A percentile compares a stretch with the other conserved stretches of the same genome.
Evolutionary conservation across 2,113 vertebrate species (phyloP).

Genomic region (Eurypyga helias): DNA sequence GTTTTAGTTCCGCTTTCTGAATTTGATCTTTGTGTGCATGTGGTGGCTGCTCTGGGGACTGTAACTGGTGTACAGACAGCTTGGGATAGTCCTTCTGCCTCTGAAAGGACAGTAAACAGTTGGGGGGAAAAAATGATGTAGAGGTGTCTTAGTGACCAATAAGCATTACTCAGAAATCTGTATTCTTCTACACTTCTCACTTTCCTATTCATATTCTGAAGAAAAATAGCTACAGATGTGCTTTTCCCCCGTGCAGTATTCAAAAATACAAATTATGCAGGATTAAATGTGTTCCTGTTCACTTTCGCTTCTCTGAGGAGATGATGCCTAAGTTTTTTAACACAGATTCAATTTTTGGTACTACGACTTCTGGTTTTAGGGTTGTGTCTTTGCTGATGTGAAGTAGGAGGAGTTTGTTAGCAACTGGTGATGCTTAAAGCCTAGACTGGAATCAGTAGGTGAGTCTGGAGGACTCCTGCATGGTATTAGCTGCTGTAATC

Average conservation of each 20-base stretch:
- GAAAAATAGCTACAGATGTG: not conserved
- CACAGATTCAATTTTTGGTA: not conserved
- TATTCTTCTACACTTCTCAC: not conserved
- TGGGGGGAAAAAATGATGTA: accelerated
- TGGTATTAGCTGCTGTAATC: not conserved
- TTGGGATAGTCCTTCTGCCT: not conserved
- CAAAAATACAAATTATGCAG: not conserved
- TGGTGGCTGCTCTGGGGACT: not conserved
- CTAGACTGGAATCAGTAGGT: not conserved
- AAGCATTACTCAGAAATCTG: not conserved
- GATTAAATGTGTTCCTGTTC: not conserved
- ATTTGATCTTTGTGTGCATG: not conserved
- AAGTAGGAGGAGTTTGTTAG: not conserved
- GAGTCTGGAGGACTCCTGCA: not conserved
- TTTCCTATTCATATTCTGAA: not conserved
- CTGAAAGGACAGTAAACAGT: not conserved
- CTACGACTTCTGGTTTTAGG: not conserved
- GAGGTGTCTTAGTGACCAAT: not conserved
- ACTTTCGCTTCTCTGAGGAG: not conserved
- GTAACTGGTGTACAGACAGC: not conserved
- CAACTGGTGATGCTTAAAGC: not conserved
- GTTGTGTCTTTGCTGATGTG: not conserved
- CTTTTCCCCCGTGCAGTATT: not conserved
- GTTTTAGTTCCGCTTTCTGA: not conserved
- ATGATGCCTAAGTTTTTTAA: not conserved